These are phyloP conservation scores for Tenodera sinensis DNA, from an alignment of 2,888 invertebrate genomes.

Conservation along the genomic window DNA sequence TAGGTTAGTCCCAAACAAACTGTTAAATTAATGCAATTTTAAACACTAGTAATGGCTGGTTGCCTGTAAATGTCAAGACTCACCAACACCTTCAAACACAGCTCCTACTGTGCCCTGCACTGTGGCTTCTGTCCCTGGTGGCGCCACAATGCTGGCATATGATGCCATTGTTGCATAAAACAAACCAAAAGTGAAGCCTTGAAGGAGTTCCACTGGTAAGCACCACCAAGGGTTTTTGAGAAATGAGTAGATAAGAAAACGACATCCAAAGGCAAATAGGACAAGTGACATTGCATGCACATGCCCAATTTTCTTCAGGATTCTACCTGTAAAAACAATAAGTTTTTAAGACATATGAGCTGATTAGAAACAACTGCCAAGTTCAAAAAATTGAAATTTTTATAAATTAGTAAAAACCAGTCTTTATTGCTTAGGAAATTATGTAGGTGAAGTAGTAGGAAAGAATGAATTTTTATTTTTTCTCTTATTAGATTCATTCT, in stretches of 20 bases:
- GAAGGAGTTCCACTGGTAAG: constrained; percentile 78
- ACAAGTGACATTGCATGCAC: constrained; percentile 80
- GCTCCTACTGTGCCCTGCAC: constrained; percentile 85
- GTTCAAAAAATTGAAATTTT: too few species aligned
- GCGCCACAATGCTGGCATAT: constrained; percentile 79
- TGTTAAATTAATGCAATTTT: too few species aligned
- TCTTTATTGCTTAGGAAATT: too few species aligned
- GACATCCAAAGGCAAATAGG: constrained; percentile 70
- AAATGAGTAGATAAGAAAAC: constrained; percentile 78
- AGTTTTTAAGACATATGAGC: too few species aligned
- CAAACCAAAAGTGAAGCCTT: constrained; percentile 85
- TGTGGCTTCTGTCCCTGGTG: constrained; percentile 83
- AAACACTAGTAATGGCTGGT: background rate
- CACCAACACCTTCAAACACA: constrained; percentile 83
- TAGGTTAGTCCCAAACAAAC: too few species aligned
- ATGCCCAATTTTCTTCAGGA: constrained; percentile 77
- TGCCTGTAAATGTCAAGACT: constrained; percentile 20
- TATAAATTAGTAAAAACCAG: too few species aligned
- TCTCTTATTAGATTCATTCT: too few species aligned
- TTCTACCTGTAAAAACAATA: constrained; percentile 52
- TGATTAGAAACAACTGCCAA: too few species aligned
- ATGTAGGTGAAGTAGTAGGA: too few species aligned
- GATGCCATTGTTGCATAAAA: constrained; percentile 87
- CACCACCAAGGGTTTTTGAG: constrained; percentile 79
- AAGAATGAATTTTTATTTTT: too few species aligned